Evolutionary conservation across 1,140 invertebrate species (phyloP).

Genomic region (Gyrodactylus bullatarudis): DNA sequence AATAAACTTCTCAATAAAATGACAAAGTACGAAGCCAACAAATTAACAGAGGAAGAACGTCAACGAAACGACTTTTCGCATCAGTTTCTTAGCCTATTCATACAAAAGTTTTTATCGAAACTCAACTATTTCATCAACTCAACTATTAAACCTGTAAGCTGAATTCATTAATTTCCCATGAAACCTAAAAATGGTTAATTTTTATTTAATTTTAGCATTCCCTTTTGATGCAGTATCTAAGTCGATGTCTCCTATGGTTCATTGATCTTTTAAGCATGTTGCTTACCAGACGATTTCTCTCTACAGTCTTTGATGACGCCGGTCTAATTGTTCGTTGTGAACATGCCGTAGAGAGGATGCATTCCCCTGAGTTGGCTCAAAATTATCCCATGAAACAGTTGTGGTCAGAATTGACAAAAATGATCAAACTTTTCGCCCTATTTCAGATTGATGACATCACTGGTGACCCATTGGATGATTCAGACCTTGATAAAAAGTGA

Average conservation of each 20-base stretch:
- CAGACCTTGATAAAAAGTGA: slow-evolving; percentile 36
- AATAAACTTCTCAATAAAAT: neutral
- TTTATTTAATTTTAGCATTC: no score
- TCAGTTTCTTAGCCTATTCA: neutral
- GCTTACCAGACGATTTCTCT: slow-evolving; percentile 75
- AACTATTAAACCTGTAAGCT: neutral
- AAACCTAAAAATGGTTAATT: no score
- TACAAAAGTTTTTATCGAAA: neutral
- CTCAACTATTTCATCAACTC: neutral
- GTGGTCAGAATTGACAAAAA: slow-evolving; percentile 39
- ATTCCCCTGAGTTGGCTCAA: neutral
- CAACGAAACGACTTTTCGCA: neutral
- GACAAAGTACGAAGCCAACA: neutral
- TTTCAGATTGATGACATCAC: slow-evolving; percentile 92
- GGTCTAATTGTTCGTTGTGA: slow-evolving; percentile 49
- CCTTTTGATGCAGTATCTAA: slow-evolving; percentile 41
- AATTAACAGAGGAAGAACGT: slow-evolving; percentile 1
- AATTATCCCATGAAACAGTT: slow-evolving; percentile 15
- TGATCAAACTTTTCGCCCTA: slow-evolving; percentile 70
- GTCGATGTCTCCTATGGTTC: slow-evolving; percentile 69
- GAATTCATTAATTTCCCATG: neutral
- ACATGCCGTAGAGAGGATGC: neutral
- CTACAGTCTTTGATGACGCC: slow-evolving; percentile 64
- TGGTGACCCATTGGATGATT: slow-evolving; percentile 61
- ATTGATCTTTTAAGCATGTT: slow-evolving; percentile 76